A percentile compares a stretch with the other conserved stretches of the same genome.
Conservation (phyloP, 2,113 vertebrate genomes). For the Brachypodius melanocephalos region DNA sequence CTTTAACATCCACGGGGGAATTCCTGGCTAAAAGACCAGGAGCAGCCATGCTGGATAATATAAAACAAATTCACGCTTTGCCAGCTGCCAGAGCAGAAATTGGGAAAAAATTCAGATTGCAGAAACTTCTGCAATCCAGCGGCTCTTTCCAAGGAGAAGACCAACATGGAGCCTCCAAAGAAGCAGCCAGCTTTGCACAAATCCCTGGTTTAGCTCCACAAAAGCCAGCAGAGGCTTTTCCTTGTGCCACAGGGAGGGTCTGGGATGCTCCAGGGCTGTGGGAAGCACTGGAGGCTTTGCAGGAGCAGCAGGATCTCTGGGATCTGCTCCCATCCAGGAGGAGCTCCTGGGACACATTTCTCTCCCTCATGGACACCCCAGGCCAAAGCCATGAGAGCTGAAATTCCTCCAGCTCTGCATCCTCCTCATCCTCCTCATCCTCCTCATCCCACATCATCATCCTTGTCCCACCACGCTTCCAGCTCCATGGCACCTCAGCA, state of each 20-base stretch:
- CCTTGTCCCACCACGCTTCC: not conserved
- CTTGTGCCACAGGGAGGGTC: not conserved
- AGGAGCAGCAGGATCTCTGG: not conserved
- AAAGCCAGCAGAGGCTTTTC: not conserved
- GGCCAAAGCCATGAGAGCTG: not conserved
- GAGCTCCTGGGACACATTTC: not conserved
- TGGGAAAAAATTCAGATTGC: too few species aligned
- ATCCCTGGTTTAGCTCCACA: not conserved
- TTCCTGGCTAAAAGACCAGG: not conserved
- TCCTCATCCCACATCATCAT: not conserved
- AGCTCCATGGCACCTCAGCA: too few species aligned
- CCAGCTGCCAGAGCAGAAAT: not conserved
- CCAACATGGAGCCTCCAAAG: not conserved
- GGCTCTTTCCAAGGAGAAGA: not conserved
- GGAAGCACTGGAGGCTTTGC: not conserved
- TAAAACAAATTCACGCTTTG: accelerated
- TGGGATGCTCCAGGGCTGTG: not conserved
- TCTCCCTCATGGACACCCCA: not conserved
- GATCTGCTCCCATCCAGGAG: not conserved
- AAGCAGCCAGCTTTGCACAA: not conserved
- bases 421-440: not conserved
- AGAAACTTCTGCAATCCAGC: not conserved
- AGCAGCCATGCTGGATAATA: accelerated
- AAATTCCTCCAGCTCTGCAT: not conserved
- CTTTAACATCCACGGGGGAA: not conserved